Evolutionary conservation across 2,888 invertebrate genomes (phyloP), one percentile per base, ranked within the genome.

Genomic region (Lagria hirta): DNA sequence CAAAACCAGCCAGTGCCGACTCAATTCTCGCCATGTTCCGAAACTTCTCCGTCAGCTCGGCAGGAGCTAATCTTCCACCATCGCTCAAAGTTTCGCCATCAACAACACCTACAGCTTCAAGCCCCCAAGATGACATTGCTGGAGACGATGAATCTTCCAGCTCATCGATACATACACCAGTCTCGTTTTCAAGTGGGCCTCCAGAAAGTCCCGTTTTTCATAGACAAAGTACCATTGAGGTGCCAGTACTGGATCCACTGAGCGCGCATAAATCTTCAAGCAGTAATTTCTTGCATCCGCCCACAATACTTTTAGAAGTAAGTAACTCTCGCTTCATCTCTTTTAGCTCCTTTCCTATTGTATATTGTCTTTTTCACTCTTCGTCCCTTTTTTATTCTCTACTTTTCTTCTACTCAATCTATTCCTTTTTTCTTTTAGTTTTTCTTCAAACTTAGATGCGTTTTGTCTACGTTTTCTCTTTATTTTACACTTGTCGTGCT

Each of bases 21-120:
- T 87, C 87, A 1, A 84, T 88, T 51, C 70, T 87, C 48, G 85
- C 86, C 5, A 86, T 88, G 83, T 86, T 88, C 65, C 75, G 84
- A 38, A 86, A 83, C 63, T 84, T 85, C 64, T 82, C 84, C 10
- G 78, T 81, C 32, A 79, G 77, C 42, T 78, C 80, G 2, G 79
- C 78, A 23, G 76, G 77, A 42, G 74, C 74, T 8, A 80, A 80
- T 44, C 68, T 79, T 42, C 77, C 80, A 2, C 78, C 83, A 14
- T 82, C 83, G 2, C 74, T 81, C 28, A 79, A 78, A 37, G 73
- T 82, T 1, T 83, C 84, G 3, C 78, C 81, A 11, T 84, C 83
- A 4, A 84, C 84, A 30, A 83, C 84, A 12, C 86, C 86, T 7
- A 84, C 84, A 12, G 83, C 83, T 7, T 84, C 84, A 2, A 85